Evolutionary conservation across 2,113 vertebrate genomes (phyloP), one percentile per base, ranked within the genome.

Genomic region (Etheostoma spectabile): DNA sequence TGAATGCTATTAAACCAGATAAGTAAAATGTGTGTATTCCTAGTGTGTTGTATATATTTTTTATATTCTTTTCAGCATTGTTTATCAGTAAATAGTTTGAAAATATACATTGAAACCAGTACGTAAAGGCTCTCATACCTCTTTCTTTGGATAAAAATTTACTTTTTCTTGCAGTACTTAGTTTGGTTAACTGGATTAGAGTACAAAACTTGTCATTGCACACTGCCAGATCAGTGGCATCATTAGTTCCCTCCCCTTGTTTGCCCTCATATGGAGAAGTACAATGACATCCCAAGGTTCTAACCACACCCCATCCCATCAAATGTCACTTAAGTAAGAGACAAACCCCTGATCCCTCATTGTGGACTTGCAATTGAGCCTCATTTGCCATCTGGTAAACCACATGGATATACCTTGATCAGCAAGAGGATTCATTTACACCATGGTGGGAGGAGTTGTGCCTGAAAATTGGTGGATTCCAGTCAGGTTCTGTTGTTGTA

Each of bases 371-470:
- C 82, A 82, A 75, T 75, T 60, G 51, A 74, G 86, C 38, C 72
- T 87, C 70, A 77, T 87, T 87, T 88, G 71, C 90, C 90, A 88
- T 90, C 90, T 91, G 90, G 73, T 83, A 65, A 80, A 71, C 63
- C 80, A 76, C 80, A 53, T 53, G 59, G 6, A 83, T 79, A 73
- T 42, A 84, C 63, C 75, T 67, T 38, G 53, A 89, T 74, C 80
- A 86, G 83, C 81, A 61, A 55, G 83, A 82, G 52, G 21, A 83
- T 71, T 79, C 59, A 71, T 82, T 84, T 67, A 66, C 85, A 73
- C 60, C 78, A 65, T 78, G 72, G 79, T 24, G 78, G 21, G 84
- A 82, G 42, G 57, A 86, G 78, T 14, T 24, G 60, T 1, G 46
- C 35, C 22, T 53, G 46, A 27, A 85, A 83, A 77, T 66, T 18